Base-by-base conservation (phyloP, 2,113 vertebrate species). In the Raja brachyura region DNA sequence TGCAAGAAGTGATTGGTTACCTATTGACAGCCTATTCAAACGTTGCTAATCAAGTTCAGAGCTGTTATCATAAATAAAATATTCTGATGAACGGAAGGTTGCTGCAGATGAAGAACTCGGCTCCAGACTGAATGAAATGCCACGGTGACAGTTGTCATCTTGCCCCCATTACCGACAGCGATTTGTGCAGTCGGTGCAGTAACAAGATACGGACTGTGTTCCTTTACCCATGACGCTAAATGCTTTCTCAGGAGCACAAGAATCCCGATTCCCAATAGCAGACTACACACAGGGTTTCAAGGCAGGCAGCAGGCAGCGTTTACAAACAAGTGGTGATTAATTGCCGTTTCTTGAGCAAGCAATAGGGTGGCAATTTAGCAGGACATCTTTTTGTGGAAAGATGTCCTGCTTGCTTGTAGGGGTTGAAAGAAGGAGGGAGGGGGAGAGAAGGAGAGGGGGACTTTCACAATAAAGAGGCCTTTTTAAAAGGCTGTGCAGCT, bases 151-250 rank as follows among this genome's bases (percentile, higher is more conserved):
- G 95, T 95, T 93, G 94, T 93, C 94, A 95, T 79, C 94, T 90
- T 95, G 95, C 94, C 96, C 94, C 94, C 97, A 95, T 93, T 93
- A 94, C 94, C 94, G 95, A 96, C 96, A 97, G 95, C 94, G 54
- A 95, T 96, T 96, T 95, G 94, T 93, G 93, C 73, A 95, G 94
- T 95, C 93, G 63, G 85, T 95, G 94, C 94, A 95, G 95, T 95
- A 93, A 93, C 94, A 95, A 95, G 94, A 94, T 94, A 95, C 94
- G 79, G 75, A 95, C 22, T 28, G 4, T 14, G 8, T 54, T 28
- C 22, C 73, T 54, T 6, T 73, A 14, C 68, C 33, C 33, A 14
- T 92, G 70, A 74, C n/a, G 13, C 14, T 18, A n/a, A 88, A 13
- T 86, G 56, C 56, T n/a, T 86, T 59, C 25, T 56, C 81, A 85